Evolutionary conservation across 2,888 invertebrate genomes (phyloP), one percentile per base, ranked within the genome.

Genomic region (Metacarcinus magister): DNA sequence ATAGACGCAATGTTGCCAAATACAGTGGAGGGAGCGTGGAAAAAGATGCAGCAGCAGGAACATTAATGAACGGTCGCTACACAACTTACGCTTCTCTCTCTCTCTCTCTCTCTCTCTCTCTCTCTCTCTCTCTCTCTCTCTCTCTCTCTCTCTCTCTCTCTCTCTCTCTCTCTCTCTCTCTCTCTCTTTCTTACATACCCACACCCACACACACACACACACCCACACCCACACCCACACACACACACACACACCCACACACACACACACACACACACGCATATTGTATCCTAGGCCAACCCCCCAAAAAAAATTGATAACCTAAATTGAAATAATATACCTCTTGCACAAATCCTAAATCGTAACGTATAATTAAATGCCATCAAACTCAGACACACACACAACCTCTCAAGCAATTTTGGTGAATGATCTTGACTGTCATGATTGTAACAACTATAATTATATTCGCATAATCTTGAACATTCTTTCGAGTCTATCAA

Each of bases 21-120:
- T 82, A 32, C 4, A 82, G 82, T 3, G 7, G 10, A 32, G 82
- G 0, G 82, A 82, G 82, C 28, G 32, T 0, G 32, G 82, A 82
- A 82, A 82, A 82, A 32, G 32, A 82, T 32, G 32, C 32, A 82
- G 8, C 54, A 32, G 67, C n/a, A 82, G 28, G 32, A 82, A 82
- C 82, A 23, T 28, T 82, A 82, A 82, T 82, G 19, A 28, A 28
- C 32, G 67, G n/a, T 67, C 67, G 19, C 54, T 10, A 67, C 16
- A 23, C 67, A 16, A 67, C n/a, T 67, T 23, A 67, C n/a, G 23
- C 19, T n/a, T 23, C 67, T 67, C n/a, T 60, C 60, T 60, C 60
- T 60, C 60, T 60, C 60, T 60, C 60, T 60, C 60, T 60, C 60
- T 60, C 60, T 60, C 60, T 60, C 60, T 60, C 60, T 60, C 60